Percentiles rank a stretch among this genome's conserved stretches.
phyloP scores from a whole-genome alignment of 2,797 vertebrate genomes.

The Tauraco hartlaubi region DNA sequence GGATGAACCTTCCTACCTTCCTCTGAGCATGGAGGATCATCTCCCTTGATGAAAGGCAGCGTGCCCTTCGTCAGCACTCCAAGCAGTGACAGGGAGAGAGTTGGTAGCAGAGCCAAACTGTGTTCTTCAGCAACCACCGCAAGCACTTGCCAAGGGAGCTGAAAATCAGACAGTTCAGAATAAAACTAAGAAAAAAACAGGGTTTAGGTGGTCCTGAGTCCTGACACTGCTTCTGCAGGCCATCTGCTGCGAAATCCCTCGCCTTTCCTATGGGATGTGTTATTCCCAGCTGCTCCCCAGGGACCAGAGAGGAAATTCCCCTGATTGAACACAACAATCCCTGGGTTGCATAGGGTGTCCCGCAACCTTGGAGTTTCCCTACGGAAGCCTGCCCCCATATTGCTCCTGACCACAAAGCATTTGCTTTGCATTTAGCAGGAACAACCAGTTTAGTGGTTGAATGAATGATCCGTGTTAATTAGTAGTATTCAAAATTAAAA shows the following conservation, averaged over 20 bases:
- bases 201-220: neutral
- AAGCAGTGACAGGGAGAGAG: rapidly evolving
- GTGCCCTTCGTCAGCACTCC: neutral
- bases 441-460: slow-evolving; percentile 53
- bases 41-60: neutral
- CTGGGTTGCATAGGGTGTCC: neutral
- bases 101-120: neutral
- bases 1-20: neutral
- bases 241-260: neutral
- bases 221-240: neutral
- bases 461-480: slow-evolving; percentile 56
- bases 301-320: slow-evolving; percentile 31
- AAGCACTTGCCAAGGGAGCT: neutral
- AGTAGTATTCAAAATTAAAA: slow-evolving; percentile 60
- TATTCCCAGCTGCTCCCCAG: neutral
- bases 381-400: slow-evolving; percentile 27
- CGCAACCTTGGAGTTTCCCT: neutral
- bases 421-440: slow-evolving; percentile 56
- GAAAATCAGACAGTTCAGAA: neutral
- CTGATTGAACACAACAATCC: neutral
- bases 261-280: neutral
- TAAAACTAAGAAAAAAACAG: neutral
- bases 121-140: neutral
- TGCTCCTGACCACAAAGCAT: slow-evolving; percentile 40
- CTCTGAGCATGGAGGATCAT: neutral